Percentiles rank a stretch among this genome's conserved stretches.
Evolutionary conservation across 2,797 vertebrate genomes (phyloP).

Genomic region (Lutjanus argentimaculatus): DNA sequence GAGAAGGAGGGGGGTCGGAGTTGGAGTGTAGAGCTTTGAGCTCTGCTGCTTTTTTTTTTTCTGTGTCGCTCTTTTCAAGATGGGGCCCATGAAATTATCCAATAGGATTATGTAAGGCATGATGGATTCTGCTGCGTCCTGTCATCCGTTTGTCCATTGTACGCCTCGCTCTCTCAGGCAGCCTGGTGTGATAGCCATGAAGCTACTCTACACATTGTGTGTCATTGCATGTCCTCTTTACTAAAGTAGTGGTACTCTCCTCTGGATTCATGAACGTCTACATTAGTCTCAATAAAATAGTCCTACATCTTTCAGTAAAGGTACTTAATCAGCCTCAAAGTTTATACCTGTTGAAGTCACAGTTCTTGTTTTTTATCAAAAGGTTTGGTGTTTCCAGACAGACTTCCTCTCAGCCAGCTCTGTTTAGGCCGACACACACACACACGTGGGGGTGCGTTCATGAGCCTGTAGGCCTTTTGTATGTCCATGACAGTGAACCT

Average conservation of each 20-base stretch:
- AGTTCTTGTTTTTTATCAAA: not conserved
- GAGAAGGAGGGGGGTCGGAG: constrained; percentile 13
- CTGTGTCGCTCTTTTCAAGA: constrained; percentile 78
- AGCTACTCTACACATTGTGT: constrained; percentile 30
- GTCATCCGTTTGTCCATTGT: constrained; percentile 72
- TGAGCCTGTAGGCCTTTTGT: constrained; percentile 31
- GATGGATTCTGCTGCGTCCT: constrained; percentile 77
- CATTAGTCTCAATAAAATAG: not conserved
- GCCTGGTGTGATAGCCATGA: constrained; percentile 56
- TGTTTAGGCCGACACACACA: constrained; percentile 9
- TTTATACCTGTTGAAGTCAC: constrained; percentile 11
- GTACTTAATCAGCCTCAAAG: not conserved
- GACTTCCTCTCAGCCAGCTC: not conserved
- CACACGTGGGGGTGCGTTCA: constrained; percentile 3
- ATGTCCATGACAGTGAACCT: constrained; percentile 55
- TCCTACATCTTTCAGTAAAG: not conserved
- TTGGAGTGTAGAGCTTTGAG: constrained; percentile 73
- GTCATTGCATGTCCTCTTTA: constrained; percentile 27
- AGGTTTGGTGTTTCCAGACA: not conserved
- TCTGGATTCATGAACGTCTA: constrained; percentile 14
- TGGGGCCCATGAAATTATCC: constrained; percentile 84
- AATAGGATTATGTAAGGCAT: constrained; percentile 87
- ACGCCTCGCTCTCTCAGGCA: constrained; percentile 16
- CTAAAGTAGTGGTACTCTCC: constrained; percentile 1
- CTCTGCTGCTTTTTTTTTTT: constrained; percentile 68